phyloP scores from a whole-genome alignment of 2,888 invertebrate species.

The Heteropelma amictum region DNA sequence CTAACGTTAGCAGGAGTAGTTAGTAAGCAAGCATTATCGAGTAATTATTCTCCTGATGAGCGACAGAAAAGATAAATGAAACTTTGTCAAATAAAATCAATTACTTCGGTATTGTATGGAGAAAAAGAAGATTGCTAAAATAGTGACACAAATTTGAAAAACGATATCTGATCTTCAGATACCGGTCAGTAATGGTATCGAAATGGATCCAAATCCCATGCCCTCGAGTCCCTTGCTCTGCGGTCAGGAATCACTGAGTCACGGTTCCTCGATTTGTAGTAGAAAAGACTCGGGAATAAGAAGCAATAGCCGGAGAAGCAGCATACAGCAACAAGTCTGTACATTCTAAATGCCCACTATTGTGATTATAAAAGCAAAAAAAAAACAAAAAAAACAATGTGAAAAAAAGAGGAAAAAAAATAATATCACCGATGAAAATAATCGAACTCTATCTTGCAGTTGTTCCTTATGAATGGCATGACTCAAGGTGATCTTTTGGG shows the following conservation, averaged over 20 bases:
- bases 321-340: conserved; percentile 90
- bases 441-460: conserved; percentile 75
- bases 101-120: no score
- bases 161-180: conserved; percentile 59
- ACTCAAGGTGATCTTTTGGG: conserved; percentile 87
- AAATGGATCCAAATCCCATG: conserved; percentile 75
- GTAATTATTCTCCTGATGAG: no score
- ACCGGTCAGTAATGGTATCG: conserved; percentile 68
- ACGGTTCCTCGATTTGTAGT: conserved; percentile 88
- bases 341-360: conserved; percentile 8
- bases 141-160: not conserved
- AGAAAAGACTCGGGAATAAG: conserved; percentile 93
- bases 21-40: no score
- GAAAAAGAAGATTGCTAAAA: not conserved
- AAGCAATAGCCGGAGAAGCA: conserved; percentile 90
- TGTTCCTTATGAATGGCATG: conserved; percentile 81
- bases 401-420: not conserved
- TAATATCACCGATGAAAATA: not conserved
- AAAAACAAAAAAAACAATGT: not conserved
- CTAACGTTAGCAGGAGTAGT: no score
- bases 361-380: not conserved
- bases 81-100: no score
- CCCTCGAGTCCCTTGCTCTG: conserved; percentile 74
- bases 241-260: conserved; percentile 83
- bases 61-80: no score